phyloP scores from a whole-genome alignment of 2,888 invertebrate genomes.

The Oscheius myriophilus region DNA sequence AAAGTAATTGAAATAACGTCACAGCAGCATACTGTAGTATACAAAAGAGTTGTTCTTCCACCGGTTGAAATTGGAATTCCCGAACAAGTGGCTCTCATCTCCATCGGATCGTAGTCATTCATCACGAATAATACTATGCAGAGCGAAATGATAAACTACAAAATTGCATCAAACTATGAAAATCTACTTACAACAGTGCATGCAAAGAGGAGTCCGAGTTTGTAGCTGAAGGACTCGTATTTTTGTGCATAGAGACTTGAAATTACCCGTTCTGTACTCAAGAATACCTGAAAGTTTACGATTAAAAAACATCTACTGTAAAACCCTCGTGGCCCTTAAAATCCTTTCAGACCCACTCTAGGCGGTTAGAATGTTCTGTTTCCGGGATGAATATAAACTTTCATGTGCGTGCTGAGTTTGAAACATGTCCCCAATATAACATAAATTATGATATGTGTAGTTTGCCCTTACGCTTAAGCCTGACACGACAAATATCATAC shows the following conservation, averaged over 20 bases:
- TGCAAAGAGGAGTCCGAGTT: constrained; percentile 1
- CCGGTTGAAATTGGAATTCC: neutral
- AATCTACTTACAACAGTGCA: constrained; percentile 1
- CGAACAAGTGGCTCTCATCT: constrained; percentile 7
- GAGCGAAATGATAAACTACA: neutral
- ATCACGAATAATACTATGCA: neutral
- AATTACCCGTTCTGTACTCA: constrained; percentile 10
- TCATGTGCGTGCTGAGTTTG: no score
- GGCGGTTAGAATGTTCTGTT: no score
- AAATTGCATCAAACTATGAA: neutral
- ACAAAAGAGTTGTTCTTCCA: neutral
- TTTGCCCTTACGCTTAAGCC: no score
- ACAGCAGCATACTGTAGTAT: constrained; percentile 1
- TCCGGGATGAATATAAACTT: no score
- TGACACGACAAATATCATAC: no score
- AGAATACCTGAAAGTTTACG: neutral
- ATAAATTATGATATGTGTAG: no score
- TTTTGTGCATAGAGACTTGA: constrained; percentile 13
- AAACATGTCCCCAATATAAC: no score
- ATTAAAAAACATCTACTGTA: no score
- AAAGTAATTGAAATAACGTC: constrained; percentile 16
- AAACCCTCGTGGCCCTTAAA: no score
- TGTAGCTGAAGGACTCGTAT: constrained; percentile 11
- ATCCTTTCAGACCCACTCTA: no score
- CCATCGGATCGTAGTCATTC: neutral